Percentiles rank a stretch among this genome's conserved stretches.
Evolutionary conservation across 2,113 vertebrate genomes (phyloP).

Genomic region (Caranx melampygus): DNA sequence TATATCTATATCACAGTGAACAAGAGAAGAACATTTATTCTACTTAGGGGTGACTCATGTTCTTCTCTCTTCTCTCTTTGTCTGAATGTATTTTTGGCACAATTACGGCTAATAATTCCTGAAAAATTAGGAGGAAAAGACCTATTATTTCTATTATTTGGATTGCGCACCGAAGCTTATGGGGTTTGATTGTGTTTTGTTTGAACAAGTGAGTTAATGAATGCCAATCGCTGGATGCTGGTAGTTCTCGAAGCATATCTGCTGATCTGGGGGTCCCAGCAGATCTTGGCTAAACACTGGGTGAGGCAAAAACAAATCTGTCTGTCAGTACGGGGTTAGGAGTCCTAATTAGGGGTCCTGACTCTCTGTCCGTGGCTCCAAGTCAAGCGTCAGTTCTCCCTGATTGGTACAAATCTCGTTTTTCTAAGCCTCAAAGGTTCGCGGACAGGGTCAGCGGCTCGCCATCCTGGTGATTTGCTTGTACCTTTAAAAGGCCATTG

Average conservation of each 20-base stretch:
- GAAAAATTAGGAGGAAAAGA: slow-evolving; percentile 68
- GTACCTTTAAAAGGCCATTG: slow-evolving; percentile 85
- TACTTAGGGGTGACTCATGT: not conserved
- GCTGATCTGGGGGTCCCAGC: slow-evolving; percentile 82
- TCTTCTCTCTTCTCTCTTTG: slow-evolving; percentile 14
- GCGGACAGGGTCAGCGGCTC: slow-evolving; percentile 84
- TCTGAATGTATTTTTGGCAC: slow-evolving; percentile 39
- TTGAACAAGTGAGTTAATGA: slow-evolving; percentile 89
- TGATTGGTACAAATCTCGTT: slow-evolving; percentile 81
- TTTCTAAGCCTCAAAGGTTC: slow-evolving; percentile 80
- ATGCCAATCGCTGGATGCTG: slow-evolving; percentile 84
- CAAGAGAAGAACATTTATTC: slow-evolving; percentile 13
- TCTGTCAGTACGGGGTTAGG: slow-evolving; percentile 83
- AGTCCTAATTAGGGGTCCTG: slow-evolving; percentile 75
- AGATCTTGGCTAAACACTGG: slow-evolving; percentile 86
- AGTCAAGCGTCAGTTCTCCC: slow-evolving; percentile 79
- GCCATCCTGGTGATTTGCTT: slow-evolving; percentile 81
- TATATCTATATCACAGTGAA: slow-evolving; percentile 8
- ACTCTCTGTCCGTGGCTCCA: slow-evolving; percentile 81
- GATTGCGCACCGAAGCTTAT: slow-evolving; percentile 65
- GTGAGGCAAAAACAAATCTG: slow-evolving; percentile 85
- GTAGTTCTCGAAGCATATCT: slow-evolving; percentile 84
- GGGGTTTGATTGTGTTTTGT: slow-evolving; percentile 86
- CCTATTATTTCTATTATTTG: slow-evolving; percentile 81
- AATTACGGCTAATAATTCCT: slow-evolving; percentile 62